These are phyloP conservation scores for Poeciliopsis gracilis DNA, from an alignment of 2,797 vertebrate species.

Conservation along the genomic window DNA sequence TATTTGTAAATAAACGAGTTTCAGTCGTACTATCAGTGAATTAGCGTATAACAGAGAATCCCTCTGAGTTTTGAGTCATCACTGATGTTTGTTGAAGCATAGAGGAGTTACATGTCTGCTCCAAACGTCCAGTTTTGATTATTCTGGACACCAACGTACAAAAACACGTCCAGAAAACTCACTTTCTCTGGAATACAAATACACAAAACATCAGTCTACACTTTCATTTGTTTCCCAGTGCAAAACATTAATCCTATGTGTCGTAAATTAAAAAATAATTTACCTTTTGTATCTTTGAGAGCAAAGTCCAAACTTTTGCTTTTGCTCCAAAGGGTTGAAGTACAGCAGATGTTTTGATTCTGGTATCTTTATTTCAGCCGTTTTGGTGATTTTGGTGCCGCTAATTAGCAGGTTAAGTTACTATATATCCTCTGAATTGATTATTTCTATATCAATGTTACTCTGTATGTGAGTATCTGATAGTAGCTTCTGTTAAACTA, in stretches of 20 bases:
- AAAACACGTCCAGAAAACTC: no score
- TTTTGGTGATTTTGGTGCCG: background rate
- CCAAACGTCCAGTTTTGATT: no score
- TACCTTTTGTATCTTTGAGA: background rate
- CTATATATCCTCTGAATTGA: background rate
- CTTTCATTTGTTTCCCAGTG: background rate
- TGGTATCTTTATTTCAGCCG: background rate
- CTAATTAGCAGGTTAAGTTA: background rate
- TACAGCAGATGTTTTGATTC: background rate
- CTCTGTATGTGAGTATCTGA: background rate
- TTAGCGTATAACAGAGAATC: no score
- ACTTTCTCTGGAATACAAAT: no score
- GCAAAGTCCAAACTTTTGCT: background rate
- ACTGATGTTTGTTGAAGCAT: no score
- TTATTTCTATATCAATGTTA: background rate
- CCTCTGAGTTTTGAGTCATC: no score
- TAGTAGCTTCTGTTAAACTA: background rate
- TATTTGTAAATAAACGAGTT: no score
- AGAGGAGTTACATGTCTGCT: no score
- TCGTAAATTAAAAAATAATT: background rate
- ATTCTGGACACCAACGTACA: no score
- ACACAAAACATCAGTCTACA: no score
- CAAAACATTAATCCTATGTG: no score
- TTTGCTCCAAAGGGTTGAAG: background rate
- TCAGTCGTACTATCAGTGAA: no score